Conservation (phyloP, 2,113 vertebrate species). For the Xenopus tropicalis region DNA sequence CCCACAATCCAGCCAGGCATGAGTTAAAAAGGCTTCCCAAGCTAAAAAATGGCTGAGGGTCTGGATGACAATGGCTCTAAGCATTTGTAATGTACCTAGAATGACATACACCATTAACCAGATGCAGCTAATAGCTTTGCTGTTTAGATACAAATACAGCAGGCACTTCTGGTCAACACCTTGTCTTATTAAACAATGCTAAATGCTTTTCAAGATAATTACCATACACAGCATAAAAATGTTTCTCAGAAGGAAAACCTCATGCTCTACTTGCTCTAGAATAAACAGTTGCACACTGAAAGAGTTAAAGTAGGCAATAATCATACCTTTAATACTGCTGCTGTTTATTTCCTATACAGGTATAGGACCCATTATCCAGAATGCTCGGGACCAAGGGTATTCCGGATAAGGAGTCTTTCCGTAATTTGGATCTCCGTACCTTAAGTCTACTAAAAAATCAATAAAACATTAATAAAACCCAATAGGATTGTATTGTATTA, state of each 20-base stretch:
- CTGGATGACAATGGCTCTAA: conserved; percentile 50
- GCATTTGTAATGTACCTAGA: conserved; percentile 51
- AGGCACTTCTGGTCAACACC: conserved; percentile 48
- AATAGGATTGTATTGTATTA: no score
- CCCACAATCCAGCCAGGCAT: not conserved
- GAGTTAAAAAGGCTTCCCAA: not conserved
- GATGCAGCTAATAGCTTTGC: conserved; percentile 32
- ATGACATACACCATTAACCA: conserved; percentile 57
- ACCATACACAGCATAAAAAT: conserved; percentile 42
- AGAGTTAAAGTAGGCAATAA: no score
- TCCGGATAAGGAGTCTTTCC: no score
- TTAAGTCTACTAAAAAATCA: no score
- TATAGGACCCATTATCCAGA: no score
- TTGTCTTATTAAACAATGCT: conserved; percentile 51
- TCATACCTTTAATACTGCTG: no score
- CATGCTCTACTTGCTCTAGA: conserved; percentile 16
- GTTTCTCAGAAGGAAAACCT: conserved; percentile 47
- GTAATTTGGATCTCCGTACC: no score
- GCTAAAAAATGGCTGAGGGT: conserved; percentile 47
- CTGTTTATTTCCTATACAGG: not conserved
- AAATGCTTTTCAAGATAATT: conserved; percentile 52
- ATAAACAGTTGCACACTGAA: no score
- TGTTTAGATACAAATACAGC: conserved; percentile 51
- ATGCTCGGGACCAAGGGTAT: no score
- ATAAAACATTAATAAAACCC: no score